phyloP scores from a whole-genome alignment of 1,140 invertebrate species.

The Eumeta japonica region DNA sequence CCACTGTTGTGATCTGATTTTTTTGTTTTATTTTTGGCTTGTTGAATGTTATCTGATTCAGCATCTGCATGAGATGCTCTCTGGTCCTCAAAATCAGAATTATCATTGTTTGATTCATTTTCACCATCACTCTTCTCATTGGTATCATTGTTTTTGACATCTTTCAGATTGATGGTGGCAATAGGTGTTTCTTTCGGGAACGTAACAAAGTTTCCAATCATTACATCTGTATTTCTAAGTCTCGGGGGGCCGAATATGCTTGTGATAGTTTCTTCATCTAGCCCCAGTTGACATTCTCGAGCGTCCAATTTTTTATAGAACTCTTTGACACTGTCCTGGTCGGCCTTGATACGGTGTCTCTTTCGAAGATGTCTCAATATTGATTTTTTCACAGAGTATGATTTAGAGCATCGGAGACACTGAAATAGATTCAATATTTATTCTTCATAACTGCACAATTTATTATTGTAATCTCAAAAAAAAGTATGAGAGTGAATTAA shows the following conservation, averaged over 20 bases:
- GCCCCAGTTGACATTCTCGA: slow-evolving; percentile 32
- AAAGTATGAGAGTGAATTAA: no score
- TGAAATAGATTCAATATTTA: slow-evolving; percentile 22
- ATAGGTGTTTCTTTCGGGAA: slow-evolving; percentile 10
- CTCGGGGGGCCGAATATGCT: slow-evolving; percentile 44
- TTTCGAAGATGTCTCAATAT: slow-evolving; percentile 43
- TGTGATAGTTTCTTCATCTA: slow-evolving; percentile 39
- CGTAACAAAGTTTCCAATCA: slow-evolving; percentile 27
- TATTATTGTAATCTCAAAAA: no score
- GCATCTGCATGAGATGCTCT: no score
- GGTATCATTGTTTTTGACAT: slow-evolving; percentile 11
- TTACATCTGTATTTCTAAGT: slow-evolving; percentile 16
- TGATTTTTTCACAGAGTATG: slow-evolving; percentile 37
- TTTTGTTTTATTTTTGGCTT: slow-evolving; percentile 15
- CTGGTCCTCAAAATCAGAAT: slow-evolving; percentile 12
- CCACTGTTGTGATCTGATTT: slow-evolving; percentile 7
- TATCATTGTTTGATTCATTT: slow-evolving; percentile 15
- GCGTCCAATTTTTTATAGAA: slow-evolving; percentile 36
- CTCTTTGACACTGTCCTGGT: slow-evolving; percentile 28
- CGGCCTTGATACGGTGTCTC: slow-evolving; percentile 32
- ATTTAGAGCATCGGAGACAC: slow-evolving; percentile 47
- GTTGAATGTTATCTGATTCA: no score
- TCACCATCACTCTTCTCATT: slow-evolving; percentile 12
- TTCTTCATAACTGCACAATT: no score
- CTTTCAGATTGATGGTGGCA: slow-evolving; percentile 7